These are phyloP conservation scores for Steinernema feltiae DNA, from an alignment of 1,140 invertebrate species.

Conservation along the genomic window DNA sequence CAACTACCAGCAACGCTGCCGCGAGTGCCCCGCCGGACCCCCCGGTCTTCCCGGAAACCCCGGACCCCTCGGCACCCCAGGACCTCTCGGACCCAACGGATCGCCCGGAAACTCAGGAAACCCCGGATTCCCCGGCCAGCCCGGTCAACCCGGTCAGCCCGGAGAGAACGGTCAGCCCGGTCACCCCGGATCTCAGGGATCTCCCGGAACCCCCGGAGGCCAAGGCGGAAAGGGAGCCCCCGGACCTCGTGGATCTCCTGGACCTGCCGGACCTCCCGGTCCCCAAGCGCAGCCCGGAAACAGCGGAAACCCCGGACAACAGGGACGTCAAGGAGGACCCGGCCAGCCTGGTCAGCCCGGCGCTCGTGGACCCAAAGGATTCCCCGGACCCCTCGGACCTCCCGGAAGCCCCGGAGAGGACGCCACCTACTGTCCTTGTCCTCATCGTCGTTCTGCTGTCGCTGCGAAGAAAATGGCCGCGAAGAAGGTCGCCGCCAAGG, in stretches of 20 bases:
- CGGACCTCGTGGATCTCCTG: neutral
- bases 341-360: slow-evolving; percentile 8
- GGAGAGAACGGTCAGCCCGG: neutral
- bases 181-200: neutral
- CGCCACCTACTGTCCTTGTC: slow-evolving; percentile 18
- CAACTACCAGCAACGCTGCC: neutral
- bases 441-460: neutral
- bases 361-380: neutral
- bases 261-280: neutral
- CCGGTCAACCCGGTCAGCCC: neutral
- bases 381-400: neutral
- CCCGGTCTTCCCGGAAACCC: slow-evolving; percentile 2
- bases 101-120: neutral
- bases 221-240: neutral
- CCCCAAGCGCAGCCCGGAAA: slow-evolving; percentile 4
- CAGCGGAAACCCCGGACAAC: neutral
- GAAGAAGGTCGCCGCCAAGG: neutral
- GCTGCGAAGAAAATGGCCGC: neutral
- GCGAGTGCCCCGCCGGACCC: neutral
- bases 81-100: neutral
- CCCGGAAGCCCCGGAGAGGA: slow-evolving; percentile 9
- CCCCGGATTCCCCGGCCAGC: neutral
- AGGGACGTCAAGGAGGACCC: slow-evolving; percentile 8
- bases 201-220: neutral
- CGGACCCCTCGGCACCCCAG: neutral